Evolutionary conservation across 2,797 vertebrate genomes (phyloP), one percentile per base, ranked within the genome.

Genomic region (Petrocephalus sullivani): DNA sequence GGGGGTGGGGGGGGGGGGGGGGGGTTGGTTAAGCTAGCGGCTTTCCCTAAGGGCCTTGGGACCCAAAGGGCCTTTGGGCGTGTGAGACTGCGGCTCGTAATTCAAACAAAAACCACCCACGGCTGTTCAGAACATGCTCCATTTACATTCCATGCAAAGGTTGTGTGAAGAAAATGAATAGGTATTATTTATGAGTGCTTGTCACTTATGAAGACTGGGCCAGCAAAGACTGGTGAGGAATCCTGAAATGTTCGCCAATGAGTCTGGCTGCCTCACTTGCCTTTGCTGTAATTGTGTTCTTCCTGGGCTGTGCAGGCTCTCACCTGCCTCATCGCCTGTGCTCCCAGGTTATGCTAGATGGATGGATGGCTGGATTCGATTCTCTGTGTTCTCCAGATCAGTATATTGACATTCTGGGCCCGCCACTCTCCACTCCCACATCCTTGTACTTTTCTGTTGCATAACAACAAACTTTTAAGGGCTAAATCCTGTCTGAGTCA

Each of bases 131-230:
- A 71, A 81, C 75, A 49, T n/a, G 16, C 16, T 78, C 14, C 71
- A 78, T 81, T 81, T 81, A 49, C 75, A 78, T 78, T 78, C 71
- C 71, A 78, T 16, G 3, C 71, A 78, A 49, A 81, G 75, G 75
- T 9, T 46, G 41, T 21, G 75, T 49, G 16, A 81, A 49, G n/a
- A 81, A 81, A 41, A 49, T 81, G 28, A 37, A 71, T 71, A 71
- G 64, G 64, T 71, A 37, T 71, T 81, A 81, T 46, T 81, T 81
- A 81, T 81, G 75, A 19, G 37, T 8, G 71, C 19, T 46, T 49
- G 41, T 81, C 41, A 81, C 37, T 46, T 81, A 49, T 49, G 41
- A 49, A n/a, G 19, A 49, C 33, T 19, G 71, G 41, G 71, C 71
- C 71, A 78, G 14, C 33, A 78, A 78, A 46, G 71, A 41, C 14